These are phyloP conservation scores for Drosophila incognita DNA, from an alignment of 2,888 invertebrate genomes.

Conservation along the genomic window DNA sequence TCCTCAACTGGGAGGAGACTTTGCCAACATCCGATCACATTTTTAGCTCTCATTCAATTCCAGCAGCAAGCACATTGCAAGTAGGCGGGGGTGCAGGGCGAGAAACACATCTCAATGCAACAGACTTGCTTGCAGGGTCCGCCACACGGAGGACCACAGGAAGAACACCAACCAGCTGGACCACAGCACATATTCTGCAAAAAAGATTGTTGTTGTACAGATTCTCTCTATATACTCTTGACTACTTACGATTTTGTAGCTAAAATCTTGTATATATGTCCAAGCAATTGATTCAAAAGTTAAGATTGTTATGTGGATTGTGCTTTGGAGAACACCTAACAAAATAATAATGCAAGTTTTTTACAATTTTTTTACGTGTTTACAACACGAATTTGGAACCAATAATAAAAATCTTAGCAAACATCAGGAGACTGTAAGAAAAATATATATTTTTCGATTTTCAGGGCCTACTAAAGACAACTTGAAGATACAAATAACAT, in stretches of 20 bases:
- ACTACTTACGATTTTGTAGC: constrained; percentile 1
- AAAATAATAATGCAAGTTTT: constrained; percentile 51
- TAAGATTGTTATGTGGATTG: background rate
- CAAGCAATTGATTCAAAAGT: background rate
- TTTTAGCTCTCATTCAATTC: background rate
- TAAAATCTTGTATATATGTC: background rate
- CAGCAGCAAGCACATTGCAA: constrained; percentile 55
- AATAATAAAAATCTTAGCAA: constrained; percentile 2
- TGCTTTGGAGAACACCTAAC: constrained; percentile 29
- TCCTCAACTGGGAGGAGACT: too few species aligned
- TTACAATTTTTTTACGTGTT: constrained; percentile 30
- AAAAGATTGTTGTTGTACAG: background rate
- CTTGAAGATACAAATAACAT: background rate
- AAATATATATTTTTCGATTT: background rate
- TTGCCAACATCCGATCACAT: background rate
- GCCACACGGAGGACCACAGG: constrained; percentile 63
- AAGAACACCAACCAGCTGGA: constrained; percentile 44
- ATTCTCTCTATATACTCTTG: accelerated
- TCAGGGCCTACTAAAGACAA: constrained; percentile 27
- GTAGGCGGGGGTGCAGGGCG: constrained; percentile 68
- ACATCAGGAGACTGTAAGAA: background rate
- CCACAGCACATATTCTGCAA: constrained; percentile 64
- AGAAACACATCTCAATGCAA: constrained; percentile 57
- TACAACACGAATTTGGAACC: constrained; percentile 38
- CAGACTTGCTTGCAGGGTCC: constrained; percentile 50